phyloP scores from a whole-genome alignment of 2,797 vertebrate genomes.

The Monodelphis domestica region DNA sequence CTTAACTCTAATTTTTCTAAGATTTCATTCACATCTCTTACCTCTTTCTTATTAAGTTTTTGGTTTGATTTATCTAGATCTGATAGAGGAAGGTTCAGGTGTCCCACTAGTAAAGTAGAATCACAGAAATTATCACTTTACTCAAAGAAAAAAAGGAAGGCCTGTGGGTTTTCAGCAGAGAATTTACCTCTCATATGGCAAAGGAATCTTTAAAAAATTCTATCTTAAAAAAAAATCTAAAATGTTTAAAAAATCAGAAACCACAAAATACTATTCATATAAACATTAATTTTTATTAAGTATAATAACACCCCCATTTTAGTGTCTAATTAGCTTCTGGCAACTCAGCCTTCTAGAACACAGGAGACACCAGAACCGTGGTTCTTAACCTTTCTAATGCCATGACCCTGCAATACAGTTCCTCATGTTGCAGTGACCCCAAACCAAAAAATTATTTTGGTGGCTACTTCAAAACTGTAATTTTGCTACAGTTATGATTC shows the following conservation, averaged over 20 bases:
- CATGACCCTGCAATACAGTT: no score
- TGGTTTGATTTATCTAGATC: no score
- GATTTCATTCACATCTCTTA: no score
- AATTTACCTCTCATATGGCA: conserved; percentile 16
- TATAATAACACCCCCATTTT: background rate
- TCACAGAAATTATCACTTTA: background rate
- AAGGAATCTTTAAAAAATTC: background rate
- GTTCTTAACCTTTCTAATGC: no score
- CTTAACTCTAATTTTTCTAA: no score
- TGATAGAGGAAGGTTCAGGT: no score
- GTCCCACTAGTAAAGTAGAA: no score
- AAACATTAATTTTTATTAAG: conserved; percentile 20
- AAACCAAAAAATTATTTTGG: no score
- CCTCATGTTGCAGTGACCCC: no score
- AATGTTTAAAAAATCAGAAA: background rate
- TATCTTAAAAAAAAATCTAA: background rate
- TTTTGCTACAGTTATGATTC: no score
- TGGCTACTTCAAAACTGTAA: no score
- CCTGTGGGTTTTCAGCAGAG: background rate
- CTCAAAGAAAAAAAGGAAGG: background rate
- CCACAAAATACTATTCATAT: background rate
- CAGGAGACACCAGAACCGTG: background rate
- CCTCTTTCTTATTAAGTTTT: no score
- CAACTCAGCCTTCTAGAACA: background rate
- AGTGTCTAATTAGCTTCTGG: background rate